Evolutionary conservation across 2,797 vertebrate species (phyloP).

Genomic region (Phataginus tricuspis): DNA sequence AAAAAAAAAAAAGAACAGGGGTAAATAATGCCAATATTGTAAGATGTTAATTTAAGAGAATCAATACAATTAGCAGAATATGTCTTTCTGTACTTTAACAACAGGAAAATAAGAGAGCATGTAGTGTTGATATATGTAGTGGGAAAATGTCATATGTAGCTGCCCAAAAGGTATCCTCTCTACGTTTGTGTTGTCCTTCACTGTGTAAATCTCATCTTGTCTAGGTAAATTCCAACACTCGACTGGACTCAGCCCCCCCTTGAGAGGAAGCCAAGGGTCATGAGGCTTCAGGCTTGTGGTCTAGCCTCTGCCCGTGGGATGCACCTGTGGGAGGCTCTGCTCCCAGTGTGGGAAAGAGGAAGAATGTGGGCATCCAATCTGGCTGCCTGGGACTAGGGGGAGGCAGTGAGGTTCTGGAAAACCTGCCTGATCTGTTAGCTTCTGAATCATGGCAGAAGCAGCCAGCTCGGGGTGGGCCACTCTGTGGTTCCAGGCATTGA

Average conservation of each 20-base stretch:
- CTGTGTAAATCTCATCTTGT: not conserved
- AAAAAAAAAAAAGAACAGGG: not conserved
- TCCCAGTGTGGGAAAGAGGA: not conserved
- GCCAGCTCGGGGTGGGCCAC: not conserved
- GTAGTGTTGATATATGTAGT: accelerated
- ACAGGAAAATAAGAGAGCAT: not conserved
- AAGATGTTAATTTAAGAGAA: not conserved
- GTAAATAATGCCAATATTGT: not conserved
- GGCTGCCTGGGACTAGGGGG: not conserved
- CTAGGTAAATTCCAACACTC: not conserved
- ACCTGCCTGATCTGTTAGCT: not conserved
- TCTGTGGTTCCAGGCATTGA: accelerated
- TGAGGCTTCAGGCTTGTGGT: not conserved
- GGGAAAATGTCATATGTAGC: not conserved
- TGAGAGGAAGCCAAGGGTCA: not conserved
- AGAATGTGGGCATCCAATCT: accelerated
- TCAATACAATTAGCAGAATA: not conserved
- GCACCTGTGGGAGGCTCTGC: too few relatives aligned
- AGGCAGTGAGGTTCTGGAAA: not conserved
- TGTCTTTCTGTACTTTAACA: not conserved
- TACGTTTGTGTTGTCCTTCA: accelerated
- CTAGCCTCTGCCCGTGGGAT: not conserved
- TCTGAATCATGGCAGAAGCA: not conserved
- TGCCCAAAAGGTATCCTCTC: not conserved
- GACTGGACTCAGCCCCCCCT: not conserved